Evolutionary conservation across 2,797 vertebrate species (phyloP), one percentile per base, ranked within the genome.

Genomic region (Eulemur mongoz): DNA sequence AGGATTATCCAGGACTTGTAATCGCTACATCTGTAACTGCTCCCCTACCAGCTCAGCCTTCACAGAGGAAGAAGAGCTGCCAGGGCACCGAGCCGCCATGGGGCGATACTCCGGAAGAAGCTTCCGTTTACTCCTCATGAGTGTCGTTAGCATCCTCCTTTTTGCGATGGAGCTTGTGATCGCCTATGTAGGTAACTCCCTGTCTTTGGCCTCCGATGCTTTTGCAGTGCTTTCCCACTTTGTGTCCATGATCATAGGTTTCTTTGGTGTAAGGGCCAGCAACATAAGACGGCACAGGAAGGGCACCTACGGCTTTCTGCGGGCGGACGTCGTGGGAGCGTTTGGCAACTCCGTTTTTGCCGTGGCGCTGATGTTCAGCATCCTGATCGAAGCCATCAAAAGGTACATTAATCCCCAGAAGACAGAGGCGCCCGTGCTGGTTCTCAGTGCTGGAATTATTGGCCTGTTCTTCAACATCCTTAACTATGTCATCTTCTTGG

Each of bases 271-370:
- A 9, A 54, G 98, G 57, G 93, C 98, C 92, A 99, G 98, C 82
- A 93, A 69, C 0, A 48, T 99, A 57, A 61, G 4, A 0, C 97
- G 93, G 98, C 98, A 99, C 97, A 97, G 94, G 78, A 95, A 92
- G 59, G 98, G 92, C 97, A 99, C 98, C 0, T 99, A 85, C 0
- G 99, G 99, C 93, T 98, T 99, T 65, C 93, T 98, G 50, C 97
- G 99, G 20, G 99, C 98, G 0, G 99, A 99, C 0, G 99, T 98
- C 5, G 85, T 99, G 69, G 99, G 99, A 0, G 99, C 99, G 0
- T 99, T 99, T 3, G 98, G 99, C 94, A 99, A 99, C 93, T 50
- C 98, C 0, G 2, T 99, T n/a, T 99, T 99, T 30, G 98, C 98
- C 2, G 82, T 98, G 0, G 99, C 99, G 0, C 95, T 99, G 12